Base-by-base conservation (phyloP, 2,888 invertebrate genomes). In the Ptychoptera albimana region DNA sequence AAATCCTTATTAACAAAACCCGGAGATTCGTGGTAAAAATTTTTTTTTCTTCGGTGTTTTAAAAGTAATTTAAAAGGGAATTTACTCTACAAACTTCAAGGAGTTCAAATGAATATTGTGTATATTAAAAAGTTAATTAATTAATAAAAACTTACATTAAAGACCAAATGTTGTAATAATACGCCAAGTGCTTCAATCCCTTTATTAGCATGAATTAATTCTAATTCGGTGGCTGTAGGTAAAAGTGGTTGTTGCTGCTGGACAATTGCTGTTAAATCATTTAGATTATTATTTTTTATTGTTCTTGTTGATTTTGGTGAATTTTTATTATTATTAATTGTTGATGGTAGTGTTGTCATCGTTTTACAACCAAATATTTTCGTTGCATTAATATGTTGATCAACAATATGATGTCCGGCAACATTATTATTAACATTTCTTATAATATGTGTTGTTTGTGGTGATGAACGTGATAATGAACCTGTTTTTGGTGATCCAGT, bases 161-260 rank as follows among this genome's bases (percentile, higher is more conserved):
- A 76, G 55, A 83, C 82, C 60, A 91, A 74, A 67, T 89, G 86
- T 63, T 88, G 83, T 53, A 91, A 77, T 50, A 89, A 74, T 51
- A 85, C 77, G 48, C 85, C 82, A 55, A 92, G 73, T 37, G 87
- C 91, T 64, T 89, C 83, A 44, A 86, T 75, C 46, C 83, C 80
- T 54, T 77, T 75, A 40, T 79, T 71, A 43, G 50, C 49, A 42
- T 49, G 47, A 23, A 42, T 39, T 44, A 48, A 42, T 31, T 55
- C 53, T 50, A 55, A 55, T 56, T 55, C 53, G 23, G 23, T 23
- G 23, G 23, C 23, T 23, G 23, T 23, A 23, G 23, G 23, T 23
- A 23, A 23, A 3, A 5, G 23, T 48, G 37, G 37, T 46, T 13
- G 43, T 37, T 48, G 48, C 40, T 48, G 50, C 47, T 38, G 48